Evolutionary conservation across 2,113 vertebrate genomes (phyloP), one percentile per base, ranked within the genome.

Genomic region (Rana temporaria): DNA sequence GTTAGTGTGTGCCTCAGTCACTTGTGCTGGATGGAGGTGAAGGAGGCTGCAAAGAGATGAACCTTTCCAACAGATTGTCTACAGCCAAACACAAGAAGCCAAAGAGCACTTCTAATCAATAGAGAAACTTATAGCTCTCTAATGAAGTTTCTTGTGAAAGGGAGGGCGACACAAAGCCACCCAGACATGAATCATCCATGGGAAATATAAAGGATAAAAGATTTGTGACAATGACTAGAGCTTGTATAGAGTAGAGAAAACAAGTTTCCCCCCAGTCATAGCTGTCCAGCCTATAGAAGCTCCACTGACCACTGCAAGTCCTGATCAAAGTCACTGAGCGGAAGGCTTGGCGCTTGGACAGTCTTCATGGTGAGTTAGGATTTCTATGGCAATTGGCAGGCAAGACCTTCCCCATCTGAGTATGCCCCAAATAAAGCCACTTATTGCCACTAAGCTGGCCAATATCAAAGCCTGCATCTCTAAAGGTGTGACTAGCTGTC

Each of bases 161-260:
- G 90, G 86, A 91, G 90, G 84, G 88, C 90, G 81, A 90, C 89
- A 96, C 95, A 96, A 95, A 95, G 93, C 93, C 91, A 91, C 90
- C 79, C 86, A 92, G 90, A 93, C 94, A 95, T 96, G 95, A 96
- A 96, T 97, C 96, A 96, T 97, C 96, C 95, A 96, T 97, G 96
- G 95, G 90, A 95, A 95, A 97, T 95, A 97, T 93, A 95, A 95
- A 93, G 93, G 94, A 97, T 95, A 95, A 96, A 97, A 96, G 94
- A 92, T 94, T 92, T 88, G 90, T 92, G 91, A 97, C 95, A 97
- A 97, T 96, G 94, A 91, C 92, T 91, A 92, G 89, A 92, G 89
- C 94, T 95, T 95, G 94, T 95, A 96, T 96, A 92, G 95, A 95
- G 92, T 93, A 90, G 92, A 94, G 94, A 92, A 96, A 96, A 96